Conservation (phyloP, 2,888 invertebrate genomes). For the Andricus curvator region DNA sequence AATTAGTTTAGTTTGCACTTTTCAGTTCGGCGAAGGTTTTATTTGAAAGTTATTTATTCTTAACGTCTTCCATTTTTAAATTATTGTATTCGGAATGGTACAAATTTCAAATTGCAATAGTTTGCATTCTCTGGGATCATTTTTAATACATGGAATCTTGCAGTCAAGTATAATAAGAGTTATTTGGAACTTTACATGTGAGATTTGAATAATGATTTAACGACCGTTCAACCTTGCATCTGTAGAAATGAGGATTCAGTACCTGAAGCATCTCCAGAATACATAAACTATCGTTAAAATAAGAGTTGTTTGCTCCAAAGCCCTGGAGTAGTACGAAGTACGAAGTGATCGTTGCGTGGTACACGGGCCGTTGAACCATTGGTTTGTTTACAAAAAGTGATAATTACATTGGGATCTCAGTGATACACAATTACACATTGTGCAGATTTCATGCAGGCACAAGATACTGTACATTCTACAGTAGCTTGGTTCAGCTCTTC, state of each 20-base stretch:
- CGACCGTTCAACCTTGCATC: neutral
- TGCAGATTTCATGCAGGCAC: slow-evolving; percentile 31
- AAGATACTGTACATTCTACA: slow-evolving; percentile 43
- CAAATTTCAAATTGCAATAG: neutral
- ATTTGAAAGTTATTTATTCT: neutral
- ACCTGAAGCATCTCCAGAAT: neutral
- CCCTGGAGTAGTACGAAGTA: neutral
- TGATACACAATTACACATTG: slow-evolving; percentile 3
- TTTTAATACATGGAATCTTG: neutral
- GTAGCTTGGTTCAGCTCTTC: slow-evolving; percentile 59
- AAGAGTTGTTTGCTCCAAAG: neutral
- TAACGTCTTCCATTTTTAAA: neutral
- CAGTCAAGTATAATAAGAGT: neutral
- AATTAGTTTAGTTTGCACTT: too few relatives aligned
- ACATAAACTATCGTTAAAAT: slow-evolving; percentile 3
- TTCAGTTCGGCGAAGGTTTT: neutral
- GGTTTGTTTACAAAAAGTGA: neutral
- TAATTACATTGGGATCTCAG: slow-evolving; percentile 2
- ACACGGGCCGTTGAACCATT: neutral
- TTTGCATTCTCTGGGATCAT: neutral
- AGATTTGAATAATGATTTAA: slow-evolving; percentile 7
- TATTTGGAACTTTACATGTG: neutral
- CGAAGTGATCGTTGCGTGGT: too few relatives aligned
- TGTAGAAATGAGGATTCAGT: neutral
- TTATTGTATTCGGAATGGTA: neutral